phyloP scores from a whole-genome alignment of 2,888 invertebrate species.

The Aelia acuminata region DNA sequence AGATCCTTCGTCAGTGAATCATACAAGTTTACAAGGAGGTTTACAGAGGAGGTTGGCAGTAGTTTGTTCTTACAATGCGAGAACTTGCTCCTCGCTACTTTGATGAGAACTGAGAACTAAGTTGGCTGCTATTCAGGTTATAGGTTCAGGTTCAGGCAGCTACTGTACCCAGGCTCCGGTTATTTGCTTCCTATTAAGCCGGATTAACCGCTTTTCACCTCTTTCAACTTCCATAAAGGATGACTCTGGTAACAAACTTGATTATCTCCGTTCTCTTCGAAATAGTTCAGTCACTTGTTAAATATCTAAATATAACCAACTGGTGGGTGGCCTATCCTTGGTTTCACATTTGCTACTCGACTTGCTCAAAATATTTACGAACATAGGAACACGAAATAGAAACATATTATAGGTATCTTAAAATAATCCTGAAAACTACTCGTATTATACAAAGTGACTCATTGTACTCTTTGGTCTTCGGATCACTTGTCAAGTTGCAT shows the following conservation, averaged over 20 bases:
- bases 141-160: background rate
- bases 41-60: background rate
- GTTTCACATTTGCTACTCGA: too few relatives aligned
- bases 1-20: background rate
- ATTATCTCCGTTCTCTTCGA: background rate
- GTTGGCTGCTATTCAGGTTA: conserved; percentile 22
- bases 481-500: too few relatives aligned
- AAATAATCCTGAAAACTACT: too few relatives aligned
- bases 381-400: too few relatives aligned
- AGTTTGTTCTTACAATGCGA: conserved; percentile 21
- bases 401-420: too few relatives aligned
- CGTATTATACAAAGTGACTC: too few relatives aligned
- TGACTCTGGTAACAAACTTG: background rate
- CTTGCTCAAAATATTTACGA: too few relatives aligned
- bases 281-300: too few relatives aligned
- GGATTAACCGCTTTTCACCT: background rate
- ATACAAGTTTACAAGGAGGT: background rate
- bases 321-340: too few relatives aligned
- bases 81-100: conserved; percentile 39
- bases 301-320: too few relatives aligned
- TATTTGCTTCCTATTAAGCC: background rate
- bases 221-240: background rate
- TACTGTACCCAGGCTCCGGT: background rate
- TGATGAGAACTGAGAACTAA: conserved; percentile 20
- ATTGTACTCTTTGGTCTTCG: too few relatives aligned